A percentile compares a stretch with the other conserved stretches of the same genome.
phyloP scores from a whole-genome alignment of 2,888 invertebrate genomes.

The Cephonodes hylas region DNA sequence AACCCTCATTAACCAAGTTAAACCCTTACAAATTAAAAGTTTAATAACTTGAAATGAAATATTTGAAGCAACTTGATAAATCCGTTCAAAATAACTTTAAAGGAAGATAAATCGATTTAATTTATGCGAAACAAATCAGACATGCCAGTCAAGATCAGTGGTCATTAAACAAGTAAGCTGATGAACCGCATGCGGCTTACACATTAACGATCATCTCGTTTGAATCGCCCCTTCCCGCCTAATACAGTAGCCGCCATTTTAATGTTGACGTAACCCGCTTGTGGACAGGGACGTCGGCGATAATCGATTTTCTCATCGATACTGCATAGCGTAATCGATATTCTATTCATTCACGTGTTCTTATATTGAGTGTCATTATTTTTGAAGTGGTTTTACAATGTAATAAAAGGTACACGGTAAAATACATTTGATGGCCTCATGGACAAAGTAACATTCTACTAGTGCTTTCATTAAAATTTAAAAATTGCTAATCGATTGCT shows the following conservation, averaged over 20 bases:
- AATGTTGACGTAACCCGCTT: constrained; percentile 40
- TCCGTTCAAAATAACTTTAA: neutral
- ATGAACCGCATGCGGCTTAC: neutral
- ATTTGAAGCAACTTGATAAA: neutral
- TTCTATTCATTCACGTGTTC: neutral
- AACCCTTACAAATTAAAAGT: too few species aligned
- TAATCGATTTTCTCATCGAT: neutral
- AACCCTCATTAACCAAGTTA: neutral
- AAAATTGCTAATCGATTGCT: neutral
- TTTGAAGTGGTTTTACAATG: too few species aligned
- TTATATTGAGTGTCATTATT: neutral
- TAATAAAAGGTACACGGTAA: too few species aligned
- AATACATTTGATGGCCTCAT: too few species aligned
- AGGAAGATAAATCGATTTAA: neutral
- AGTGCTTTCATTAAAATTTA: too few species aligned
- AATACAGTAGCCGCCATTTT: constrained; percentile 38
- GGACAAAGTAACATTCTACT: too few species aligned
- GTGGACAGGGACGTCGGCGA: constrained; percentile 22
- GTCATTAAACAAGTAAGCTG: neutral
- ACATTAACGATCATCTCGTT: neutral
- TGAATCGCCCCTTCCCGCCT: neutral
- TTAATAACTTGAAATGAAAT: neutral
- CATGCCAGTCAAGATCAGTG: neutral
- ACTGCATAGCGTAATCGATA: neutral
- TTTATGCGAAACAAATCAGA: neutral